Evolutionary conservation across 1,140 invertebrate genomes (phyloP).

Genomic region (Artemia franciscana): DNA sequence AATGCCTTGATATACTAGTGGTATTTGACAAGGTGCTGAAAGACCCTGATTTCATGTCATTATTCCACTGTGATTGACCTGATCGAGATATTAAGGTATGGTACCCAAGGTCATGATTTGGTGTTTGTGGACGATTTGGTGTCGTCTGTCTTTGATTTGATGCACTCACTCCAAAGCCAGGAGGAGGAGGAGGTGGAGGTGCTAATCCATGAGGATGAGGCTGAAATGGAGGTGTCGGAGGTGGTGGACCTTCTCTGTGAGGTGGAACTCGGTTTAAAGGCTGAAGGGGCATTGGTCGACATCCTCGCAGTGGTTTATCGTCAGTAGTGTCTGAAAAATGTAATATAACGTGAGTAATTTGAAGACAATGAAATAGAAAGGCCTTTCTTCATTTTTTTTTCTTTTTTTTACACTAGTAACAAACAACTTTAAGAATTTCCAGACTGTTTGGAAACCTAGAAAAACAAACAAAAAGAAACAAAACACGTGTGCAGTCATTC

Average conservation of each 20-base stretch:
- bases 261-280: background rate
- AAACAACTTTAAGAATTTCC: no score
- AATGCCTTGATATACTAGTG: slow-evolving; percentile 11
- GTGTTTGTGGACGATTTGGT: slow-evolving; percentile 16
- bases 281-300: background rate
- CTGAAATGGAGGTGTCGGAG: background rate
- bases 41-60: background rate
- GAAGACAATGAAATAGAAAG: no score
- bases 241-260: background rate
- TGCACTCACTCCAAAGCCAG: background rate
- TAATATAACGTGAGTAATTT: no score
- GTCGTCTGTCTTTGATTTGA: background rate
- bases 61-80: slow-evolving; percentile 17
- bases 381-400: no score
- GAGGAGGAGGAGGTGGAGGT: background rate
- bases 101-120: slow-evolving; percentile 45
- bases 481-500: no score
- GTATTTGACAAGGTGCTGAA: slow-evolving; percentile 10
- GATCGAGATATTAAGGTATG: slow-evolving; percentile 39
- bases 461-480: no score
- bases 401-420: no score
- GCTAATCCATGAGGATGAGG: background rate
- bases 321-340: background rate
- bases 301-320: background rate
- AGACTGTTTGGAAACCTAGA: no score